Conservation (phyloP, 2,888 invertebrate genomes). For the Sinopyrophorus schimmeli region DNA sequence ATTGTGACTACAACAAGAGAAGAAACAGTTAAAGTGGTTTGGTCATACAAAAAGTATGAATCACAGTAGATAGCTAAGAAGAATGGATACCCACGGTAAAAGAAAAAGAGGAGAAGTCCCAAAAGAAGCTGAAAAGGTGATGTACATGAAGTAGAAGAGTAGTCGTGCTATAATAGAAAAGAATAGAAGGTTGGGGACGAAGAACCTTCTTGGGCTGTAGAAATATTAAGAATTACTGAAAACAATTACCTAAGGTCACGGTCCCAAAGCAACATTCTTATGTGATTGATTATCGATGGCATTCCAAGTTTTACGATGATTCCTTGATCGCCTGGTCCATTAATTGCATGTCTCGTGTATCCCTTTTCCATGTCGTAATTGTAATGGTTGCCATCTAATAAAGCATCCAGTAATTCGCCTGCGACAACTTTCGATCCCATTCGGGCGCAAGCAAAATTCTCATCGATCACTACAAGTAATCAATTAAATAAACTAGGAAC, state of each 20-base stretch:
- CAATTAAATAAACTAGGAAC: conserved; percentile 3
- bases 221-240: too few relatives aligned
- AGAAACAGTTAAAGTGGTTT: conserved; percentile 13
- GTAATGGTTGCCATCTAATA: conserved; percentile 86
- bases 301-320: conserved; percentile 84
- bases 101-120: neutral
- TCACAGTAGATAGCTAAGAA: too few relatives aligned
- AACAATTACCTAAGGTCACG: conserved; percentile 72
- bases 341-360: conserved; percentile 61
- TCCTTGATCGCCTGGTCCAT: conserved; percentile 66
- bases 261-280: conserved; percentile 93
- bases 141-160: neutral
- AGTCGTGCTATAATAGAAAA: neutral
- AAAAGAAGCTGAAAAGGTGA: neutral
- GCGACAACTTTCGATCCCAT: conserved; percentile 84
- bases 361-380: conserved; percentile 93
- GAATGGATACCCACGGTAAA: neutral
- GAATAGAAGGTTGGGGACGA: neutral
- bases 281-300: conserved; percentile 90
- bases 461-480: conserved; percentile 71
- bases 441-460: conserved; percentile 85
- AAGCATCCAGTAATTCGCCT: conserved; percentile 86
- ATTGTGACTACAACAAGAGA: too few relatives aligned
- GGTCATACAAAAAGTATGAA: too few relatives aligned
- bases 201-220: neutral